A percentile compares a stretch with the other conserved stretches of the same genome.
phyloP scores from a whole-genome alignment of 2,888 invertebrate species.

The Tetragnatha montana region DNA sequence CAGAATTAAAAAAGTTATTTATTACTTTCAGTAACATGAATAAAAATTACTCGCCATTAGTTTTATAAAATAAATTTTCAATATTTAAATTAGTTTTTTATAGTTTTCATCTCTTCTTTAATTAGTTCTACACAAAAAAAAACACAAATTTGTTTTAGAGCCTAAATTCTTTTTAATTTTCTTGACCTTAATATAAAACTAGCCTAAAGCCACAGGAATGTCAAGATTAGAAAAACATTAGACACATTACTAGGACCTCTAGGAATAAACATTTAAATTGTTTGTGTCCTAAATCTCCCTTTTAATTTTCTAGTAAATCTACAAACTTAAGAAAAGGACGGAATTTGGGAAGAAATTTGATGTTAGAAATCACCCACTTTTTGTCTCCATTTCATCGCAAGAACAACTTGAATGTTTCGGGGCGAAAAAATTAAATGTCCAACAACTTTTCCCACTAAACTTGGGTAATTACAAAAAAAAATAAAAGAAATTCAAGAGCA shows the following conservation, averaged over 20 bases:
- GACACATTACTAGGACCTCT: neutral
- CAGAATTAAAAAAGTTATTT: too few relatives aligned
- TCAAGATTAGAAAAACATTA: too few relatives aligned
- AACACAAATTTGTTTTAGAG: too few relatives aligned
- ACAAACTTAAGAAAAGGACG: neutral
- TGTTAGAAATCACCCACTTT: neutral
- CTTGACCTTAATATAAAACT: too few relatives aligned
- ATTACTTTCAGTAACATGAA: too few relatives aligned
- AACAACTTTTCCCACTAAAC: constrained; percentile 17
- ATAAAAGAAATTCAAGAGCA: constrained; percentile 9
- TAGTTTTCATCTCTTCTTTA: too few relatives aligned
- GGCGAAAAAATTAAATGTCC: constrained; percentile 30
- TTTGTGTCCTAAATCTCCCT: neutral
- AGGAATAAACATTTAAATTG: neutral
- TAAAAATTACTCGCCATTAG: too few relatives aligned
- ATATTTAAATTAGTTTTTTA: too few relatives aligned
- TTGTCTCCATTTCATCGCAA: neutral
- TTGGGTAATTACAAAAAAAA: constrained; percentile 41
- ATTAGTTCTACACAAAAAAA: too few relatives aligned
- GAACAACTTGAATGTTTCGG: constrained; percentile 4
- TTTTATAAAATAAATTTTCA: too few relatives aligned
- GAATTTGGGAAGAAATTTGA: neutral
- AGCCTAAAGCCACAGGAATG: too few relatives aligned
- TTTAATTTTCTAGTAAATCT: neutral
- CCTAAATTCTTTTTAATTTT: too few relatives aligned